Evolutionary conservation across 2,797 vertebrate genomes (phyloP).

Genomic region (Garrulus glandarius): DNA sequence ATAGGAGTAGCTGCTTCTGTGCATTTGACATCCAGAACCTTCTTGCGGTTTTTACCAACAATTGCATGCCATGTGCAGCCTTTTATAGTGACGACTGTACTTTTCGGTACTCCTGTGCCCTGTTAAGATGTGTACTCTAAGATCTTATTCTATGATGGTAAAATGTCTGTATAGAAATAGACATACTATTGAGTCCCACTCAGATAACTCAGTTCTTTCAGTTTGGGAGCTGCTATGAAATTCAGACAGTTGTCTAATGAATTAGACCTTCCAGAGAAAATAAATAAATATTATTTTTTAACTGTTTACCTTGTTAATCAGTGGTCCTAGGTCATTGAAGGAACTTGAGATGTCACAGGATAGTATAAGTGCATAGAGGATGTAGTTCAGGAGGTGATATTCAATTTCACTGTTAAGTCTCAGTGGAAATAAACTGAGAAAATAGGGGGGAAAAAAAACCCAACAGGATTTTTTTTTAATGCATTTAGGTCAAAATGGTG

Average conservation of each 20-base stretch:
- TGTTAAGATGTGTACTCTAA: not conserved
- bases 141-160: not conserved
- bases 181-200: not conserved
- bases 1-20: not conserved
- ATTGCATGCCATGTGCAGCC: not conserved
- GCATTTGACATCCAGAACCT: not conserved
- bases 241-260: not conserved
- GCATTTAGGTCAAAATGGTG: not conserved
- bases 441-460: fast-evolving
- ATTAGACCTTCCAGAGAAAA: not conserved
- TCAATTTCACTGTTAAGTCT: not conserved
- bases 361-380: not conserved
- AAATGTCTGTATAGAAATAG: not conserved
- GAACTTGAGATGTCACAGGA: not conserved
- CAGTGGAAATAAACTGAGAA: not conserved
- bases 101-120: not conserved
- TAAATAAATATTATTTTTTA: not conserved
- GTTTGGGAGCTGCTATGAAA: not conserved
- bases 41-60: not conserved
- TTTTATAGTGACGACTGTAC: not conserved
- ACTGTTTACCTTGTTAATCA: not conserved
- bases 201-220: not conserved
- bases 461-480: not conserved
- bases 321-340: not conserved
- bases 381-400: not conserved